Evolutionary conservation across 2,797 vertebrate genomes (phyloP).

Genomic region (Gouania willdenowi): DNA sequence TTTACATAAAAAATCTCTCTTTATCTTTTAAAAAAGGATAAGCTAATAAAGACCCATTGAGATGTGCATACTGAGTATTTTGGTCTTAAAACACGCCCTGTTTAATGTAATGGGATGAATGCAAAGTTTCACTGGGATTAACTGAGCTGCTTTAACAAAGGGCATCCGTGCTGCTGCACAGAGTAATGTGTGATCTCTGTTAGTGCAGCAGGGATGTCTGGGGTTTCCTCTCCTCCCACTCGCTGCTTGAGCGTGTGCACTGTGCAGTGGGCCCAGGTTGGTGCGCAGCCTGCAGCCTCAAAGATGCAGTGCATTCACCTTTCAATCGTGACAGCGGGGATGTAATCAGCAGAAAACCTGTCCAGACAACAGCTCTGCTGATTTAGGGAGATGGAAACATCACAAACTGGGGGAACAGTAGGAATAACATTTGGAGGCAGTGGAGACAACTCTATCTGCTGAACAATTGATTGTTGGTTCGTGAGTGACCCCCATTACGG

Average conservation of each 20-base stretch:
- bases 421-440: constrained; percentile 53
- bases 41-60: too few relatives aligned
- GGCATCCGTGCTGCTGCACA: constrained; percentile 20
- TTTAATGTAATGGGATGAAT: too few relatives aligned
- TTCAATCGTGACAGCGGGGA: constrained; percentile 35
- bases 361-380: constrained; percentile 12
- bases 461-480: constrained; percentile 33
- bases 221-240: constrained; percentile 55
- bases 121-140: constrained; percentile 29
- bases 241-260: constrained; percentile 19
- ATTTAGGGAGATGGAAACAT: constrained; percentile 11
- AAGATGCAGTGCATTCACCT: constrained; percentile 19
- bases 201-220: constrained; percentile 9
- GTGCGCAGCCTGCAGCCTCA: constrained; percentile 42
- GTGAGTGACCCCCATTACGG: not conserved
- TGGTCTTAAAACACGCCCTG: too few relatives aligned
- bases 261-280: constrained; percentile 20
- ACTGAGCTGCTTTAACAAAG: constrained; percentile 14
- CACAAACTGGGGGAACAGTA: constrained; percentile 10
- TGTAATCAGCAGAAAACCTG: constrained; percentile 44
- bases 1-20: too few relatives aligned
- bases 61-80: not conserved
- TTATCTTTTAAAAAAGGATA: too few relatives aligned
- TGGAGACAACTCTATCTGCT: constrained; percentile 33
- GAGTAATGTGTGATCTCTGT: constrained; percentile 19